Evolutionary conservation across 2,888 invertebrate species (phyloP).

Genomic region (Acanthosepion esculentum): DNA sequence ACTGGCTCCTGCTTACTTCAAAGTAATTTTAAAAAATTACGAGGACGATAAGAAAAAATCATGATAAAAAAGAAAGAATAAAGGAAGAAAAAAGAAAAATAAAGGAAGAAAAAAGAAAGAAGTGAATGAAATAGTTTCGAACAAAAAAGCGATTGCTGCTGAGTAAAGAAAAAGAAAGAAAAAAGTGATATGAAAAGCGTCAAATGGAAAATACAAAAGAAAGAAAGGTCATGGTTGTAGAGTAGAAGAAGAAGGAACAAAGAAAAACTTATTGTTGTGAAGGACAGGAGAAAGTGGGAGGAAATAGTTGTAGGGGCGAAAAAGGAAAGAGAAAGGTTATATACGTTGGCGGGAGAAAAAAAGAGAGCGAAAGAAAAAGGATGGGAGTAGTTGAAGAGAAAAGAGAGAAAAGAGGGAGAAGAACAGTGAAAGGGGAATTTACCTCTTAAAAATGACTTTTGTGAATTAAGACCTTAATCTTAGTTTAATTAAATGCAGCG

Average conservation of each 20-base stretch:
- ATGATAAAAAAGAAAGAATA: not conserved
- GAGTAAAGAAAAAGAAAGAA: no score
- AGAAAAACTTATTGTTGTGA: not conserved
- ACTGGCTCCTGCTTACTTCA: no score
- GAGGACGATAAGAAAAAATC: not conserved
- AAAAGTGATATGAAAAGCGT: not conserved
- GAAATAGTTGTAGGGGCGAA: no score
- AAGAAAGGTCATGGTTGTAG: not conserved
- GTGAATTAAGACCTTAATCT: no score
- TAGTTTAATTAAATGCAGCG: no score
- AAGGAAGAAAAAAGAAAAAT: no score
- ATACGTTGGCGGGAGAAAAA: not conserved
- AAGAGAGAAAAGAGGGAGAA: not conserved
- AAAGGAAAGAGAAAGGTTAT: not conserved
- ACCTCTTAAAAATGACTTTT: no score
- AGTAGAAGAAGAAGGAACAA: not conserved
- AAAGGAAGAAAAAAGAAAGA: not conserved
- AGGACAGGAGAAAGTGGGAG: not conserved
- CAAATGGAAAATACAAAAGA: not conserved
- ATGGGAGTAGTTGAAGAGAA: not conserved
- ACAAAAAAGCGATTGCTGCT: not conserved
- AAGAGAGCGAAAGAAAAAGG: not conserved
- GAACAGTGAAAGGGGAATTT: not conserved
- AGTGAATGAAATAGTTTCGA: not conserved
- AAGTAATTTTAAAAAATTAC: no score